Conservation (phyloP, 2,113 vertebrate genomes). For the Crotalus tigris region DNA sequence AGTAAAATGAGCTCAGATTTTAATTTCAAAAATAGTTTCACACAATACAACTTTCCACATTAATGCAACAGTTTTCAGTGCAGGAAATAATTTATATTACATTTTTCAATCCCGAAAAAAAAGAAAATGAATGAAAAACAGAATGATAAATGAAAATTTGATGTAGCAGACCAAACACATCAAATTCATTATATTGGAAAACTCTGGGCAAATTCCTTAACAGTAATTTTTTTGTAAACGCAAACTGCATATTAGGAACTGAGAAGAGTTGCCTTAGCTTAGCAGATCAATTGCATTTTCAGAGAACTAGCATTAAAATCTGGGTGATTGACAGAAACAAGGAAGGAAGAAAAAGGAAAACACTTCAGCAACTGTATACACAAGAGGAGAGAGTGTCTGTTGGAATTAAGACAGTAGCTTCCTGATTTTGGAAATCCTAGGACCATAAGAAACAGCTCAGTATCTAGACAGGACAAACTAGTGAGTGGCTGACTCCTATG, state of each 20-base stretch:
- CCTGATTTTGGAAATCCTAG: background rate
- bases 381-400: background rate
- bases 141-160: background rate
- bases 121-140: background rate
- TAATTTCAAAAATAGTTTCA: background rate
- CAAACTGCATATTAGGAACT: background rate
- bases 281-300: background rate
- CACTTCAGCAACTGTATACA: background rate
- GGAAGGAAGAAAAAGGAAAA: background rate
- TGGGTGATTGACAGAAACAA: background rate
- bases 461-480: background rate
- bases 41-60: background rate
- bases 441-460: background rate
- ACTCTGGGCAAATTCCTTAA: background rate
- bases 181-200: background rate
- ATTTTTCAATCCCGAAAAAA: background rate
- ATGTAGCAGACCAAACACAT: background rate
- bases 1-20: background rate
- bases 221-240: background rate
- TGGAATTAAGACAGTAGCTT: background rate
- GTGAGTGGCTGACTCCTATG: background rate
- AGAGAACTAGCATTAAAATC: background rate
- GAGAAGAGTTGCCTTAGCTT: background rate
- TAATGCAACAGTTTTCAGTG: slow-evolving; percentile 13
- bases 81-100: background rate